phyloP scores from a whole-genome alignment of 2,113 vertebrate species.

The Hymenochirus boettgeri region DNA sequence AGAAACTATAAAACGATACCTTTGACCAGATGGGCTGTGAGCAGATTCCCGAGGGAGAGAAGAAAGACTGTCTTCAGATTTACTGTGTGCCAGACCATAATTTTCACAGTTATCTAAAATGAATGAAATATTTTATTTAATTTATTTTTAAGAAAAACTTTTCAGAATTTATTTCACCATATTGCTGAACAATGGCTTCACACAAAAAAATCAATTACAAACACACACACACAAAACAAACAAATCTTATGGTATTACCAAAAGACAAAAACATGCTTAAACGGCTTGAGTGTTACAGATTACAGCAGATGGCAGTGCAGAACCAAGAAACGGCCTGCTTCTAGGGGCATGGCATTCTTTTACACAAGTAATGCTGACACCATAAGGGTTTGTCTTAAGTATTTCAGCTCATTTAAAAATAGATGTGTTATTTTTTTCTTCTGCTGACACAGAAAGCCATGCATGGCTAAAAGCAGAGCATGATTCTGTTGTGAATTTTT shows the following conservation, averaged over 20 bases:
- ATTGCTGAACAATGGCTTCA: too few relatives aligned
- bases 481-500: constrained; percentile 56
- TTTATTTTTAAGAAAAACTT: too few relatives aligned
- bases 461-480: constrained; percentile 64
- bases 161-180: too few relatives aligned
- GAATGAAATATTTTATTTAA: too few relatives aligned
- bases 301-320: constrained; percentile 58
- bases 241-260: too few relatives aligned
- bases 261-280: too few relatives aligned
- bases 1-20: constrained; percentile 2
- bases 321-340: neutral
- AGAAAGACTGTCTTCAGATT: constrained; percentile 26
- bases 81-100: constrained; percentile 19
- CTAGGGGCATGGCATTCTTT: neutral
- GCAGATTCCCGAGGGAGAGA: neutral
- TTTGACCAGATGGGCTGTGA: constrained; percentile 21
- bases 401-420: constrained; percentile 84
- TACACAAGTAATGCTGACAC: constrained; percentile 29
- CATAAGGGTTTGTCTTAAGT: constrained; percentile 50
- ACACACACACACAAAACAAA: neutral
- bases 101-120: constrained; percentile 21
- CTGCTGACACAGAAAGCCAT: constrained; percentile 73
- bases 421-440: constrained; percentile 74
- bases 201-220: neutral
- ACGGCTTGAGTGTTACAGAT: accelerated